Evolutionary conservation across 1,140 invertebrate species (phyloP).

Genomic region (Scaptomyza hsui): DNA sequence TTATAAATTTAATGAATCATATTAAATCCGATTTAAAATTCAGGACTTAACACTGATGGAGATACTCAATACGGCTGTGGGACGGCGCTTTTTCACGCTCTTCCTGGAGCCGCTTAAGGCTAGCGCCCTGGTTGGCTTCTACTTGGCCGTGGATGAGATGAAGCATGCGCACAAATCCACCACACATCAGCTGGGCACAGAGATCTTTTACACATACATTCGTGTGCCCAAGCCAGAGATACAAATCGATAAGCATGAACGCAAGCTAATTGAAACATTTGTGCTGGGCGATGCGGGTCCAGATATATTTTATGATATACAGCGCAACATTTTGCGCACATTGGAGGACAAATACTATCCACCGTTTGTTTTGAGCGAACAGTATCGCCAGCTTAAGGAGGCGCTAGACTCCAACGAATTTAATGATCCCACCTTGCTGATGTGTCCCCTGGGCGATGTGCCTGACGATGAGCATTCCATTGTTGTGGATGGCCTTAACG

Average conservation of each 20-base stretch:
- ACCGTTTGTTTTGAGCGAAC: conserved; percentile 93
- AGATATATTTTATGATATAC: conserved; percentile 94
- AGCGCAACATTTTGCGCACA: conserved; percentile 90
- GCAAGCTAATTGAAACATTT: conserved; percentile 94
- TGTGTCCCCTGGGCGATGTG: conserved; percentile 51
- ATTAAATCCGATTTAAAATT: background rate
- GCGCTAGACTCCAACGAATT: conserved; percentile 89
- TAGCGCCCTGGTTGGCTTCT: conserved; percentile 92
- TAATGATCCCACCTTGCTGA: conserved; percentile 78
- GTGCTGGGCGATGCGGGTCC: conserved; percentile 92
- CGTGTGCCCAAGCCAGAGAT: conserved; percentile 90
- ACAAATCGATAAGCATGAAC: conserved; percentile 85
- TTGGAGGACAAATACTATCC: conserved; percentile 95
- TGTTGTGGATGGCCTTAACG: conserved; percentile 57
- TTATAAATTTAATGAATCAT: background rate
- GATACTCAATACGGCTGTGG: conserved; percentile 89
- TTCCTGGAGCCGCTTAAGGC: conserved; percentile 92
- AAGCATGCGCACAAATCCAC: conserved; percentile 88
- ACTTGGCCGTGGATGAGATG: conserved; percentile 94
- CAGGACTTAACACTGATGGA: conserved; percentile 87
- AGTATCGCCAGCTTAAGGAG: conserved; percentile 91
- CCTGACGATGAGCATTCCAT: conserved; percentile 77
- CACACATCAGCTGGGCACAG: conserved; percentile 94
- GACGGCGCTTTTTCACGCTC: conserved; percentile 90
- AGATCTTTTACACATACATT: conserved; percentile 95